Base-by-base conservation (phyloP, 2,797 vertebrate species). In the Distichodus sexfasciatus region DNA sequence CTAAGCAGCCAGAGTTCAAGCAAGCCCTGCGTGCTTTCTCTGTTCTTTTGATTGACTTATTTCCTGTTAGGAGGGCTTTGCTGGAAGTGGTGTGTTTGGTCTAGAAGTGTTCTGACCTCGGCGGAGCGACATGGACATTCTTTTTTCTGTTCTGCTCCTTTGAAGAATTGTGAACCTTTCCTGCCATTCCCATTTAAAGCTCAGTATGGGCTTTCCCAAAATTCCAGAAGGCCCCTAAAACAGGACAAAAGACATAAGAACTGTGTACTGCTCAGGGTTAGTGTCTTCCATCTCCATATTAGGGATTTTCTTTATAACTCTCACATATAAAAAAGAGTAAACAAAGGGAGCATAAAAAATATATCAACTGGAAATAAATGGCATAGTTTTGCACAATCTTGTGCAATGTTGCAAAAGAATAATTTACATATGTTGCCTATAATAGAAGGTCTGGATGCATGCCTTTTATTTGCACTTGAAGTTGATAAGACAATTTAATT, bases 1-100 rank as follows among this genome's bases (percentile, higher is more conserved):
- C 47, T 60, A 67, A 72, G 64, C 40, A 19, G 38, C 4, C 9
- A n/a, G 47, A 61, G 68, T 9, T 60, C 31, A 62, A 8, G 40
- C 8, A 17, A 14, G 10, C 26, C 21, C n/a, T 46, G 43, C 61
- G 41, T 69, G 44, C 15, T 58, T 26, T 66, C 43, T 48, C 28
- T 4, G 47, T 11, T 17, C 35, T 51, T 48, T 40, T 47, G 19
- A 35, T 17, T 61, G 41, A 24, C 24, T 54, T 47, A 38, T 77
- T 77, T 73, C 41, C 60, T 62, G 33, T 40, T 14, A n/a, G 15
- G 36, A 28, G 3, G 1, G 19, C 7, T 62, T 65, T 71, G 15
- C 47, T 54, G 35, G 36, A 61, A 59, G 59, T 19, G 29, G 14
- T 4, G 4, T 33, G 17, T 38, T 15, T 19, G 46, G 4, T 58